A percentile compares a stretch with the other conserved stretches of the same genome.
phyloP scores from a whole-genome alignment of 2,888 invertebrate species.

The Ectemnius cavifrons region DNA sequence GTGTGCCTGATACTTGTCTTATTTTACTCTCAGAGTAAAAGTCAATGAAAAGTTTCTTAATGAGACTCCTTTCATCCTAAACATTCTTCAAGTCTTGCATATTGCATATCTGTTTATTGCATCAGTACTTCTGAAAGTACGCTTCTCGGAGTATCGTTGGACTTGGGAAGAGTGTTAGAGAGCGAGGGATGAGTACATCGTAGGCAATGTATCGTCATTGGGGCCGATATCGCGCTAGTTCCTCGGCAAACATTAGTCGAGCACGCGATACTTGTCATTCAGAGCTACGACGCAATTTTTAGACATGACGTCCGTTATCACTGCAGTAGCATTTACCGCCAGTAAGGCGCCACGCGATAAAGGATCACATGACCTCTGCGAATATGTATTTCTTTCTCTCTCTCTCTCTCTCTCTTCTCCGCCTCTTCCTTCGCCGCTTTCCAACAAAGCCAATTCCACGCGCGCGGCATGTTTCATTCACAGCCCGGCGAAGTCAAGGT shows the following conservation, averaged over 20 bases:
- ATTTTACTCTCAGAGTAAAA: too few relatives aligned
- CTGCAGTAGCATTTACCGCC: slow-evolving; percentile 12
- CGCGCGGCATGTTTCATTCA: neutral
- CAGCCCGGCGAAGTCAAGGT: neutral
- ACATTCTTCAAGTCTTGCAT: too few relatives aligned
- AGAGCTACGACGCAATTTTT: slow-evolving; percentile 39
- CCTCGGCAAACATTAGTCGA: neutral
- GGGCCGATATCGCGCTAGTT: neutral
- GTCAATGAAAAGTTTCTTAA: too few relatives aligned
- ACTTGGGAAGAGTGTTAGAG: too few relatives aligned
- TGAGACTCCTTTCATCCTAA: too few relatives aligned
- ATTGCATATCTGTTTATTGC: too few relatives aligned
- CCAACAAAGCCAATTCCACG: neutral
- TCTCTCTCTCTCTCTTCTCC: neutral
- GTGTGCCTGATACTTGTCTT: too few relatives aligned
- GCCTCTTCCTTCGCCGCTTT: slow-evolving; percentile 1
- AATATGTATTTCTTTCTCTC: slow-evolving; percentile 12
- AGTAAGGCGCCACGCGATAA: slow-evolving; percentile 26
- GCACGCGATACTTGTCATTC: neutral
- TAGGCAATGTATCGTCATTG: too few relatives aligned
- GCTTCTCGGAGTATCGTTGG: too few relatives aligned
- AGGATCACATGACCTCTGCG: slow-evolving; percentile 25
- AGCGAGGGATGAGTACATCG: too few relatives aligned
- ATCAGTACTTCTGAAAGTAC: too few relatives aligned
- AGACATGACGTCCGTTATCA: slow-evolving; percentile 25